phyloP scores from a whole-genome alignment of 1,140 invertebrate genomes.

The Magallana ariakensis region DNA sequence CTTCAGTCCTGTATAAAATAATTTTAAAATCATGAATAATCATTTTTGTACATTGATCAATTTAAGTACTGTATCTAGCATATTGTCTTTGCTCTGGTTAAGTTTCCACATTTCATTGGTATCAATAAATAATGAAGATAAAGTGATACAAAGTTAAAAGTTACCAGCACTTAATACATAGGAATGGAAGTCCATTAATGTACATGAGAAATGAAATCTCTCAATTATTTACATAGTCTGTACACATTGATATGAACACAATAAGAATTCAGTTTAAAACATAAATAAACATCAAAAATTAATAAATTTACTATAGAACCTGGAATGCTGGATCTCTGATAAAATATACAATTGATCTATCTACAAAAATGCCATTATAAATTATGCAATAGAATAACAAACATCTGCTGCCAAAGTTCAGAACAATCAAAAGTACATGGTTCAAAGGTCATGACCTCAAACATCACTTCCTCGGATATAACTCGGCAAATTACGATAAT shows the following conservation, averaged over 20 bases:
- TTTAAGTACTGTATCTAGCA: no score
- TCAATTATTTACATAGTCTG: neutral
- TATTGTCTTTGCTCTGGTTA: no score
- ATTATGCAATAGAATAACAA: conserved; percentile 9
- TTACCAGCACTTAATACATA: neutral
- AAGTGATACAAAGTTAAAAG: neutral
- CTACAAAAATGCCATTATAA: conserved; percentile 34
- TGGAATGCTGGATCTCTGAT: conserved; percentile 5
- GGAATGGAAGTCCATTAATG: neutral
- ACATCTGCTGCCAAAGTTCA: conserved; percentile 5
- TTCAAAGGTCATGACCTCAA: conserved; percentile 42
- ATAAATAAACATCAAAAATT: conserved; percentile 17
- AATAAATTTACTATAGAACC: neutral
- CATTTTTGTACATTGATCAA: no score
- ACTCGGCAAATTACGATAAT: conserved; percentile 59
- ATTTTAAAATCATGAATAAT: no score
- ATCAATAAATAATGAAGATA: neutral
- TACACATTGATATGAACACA: conserved; percentile 14
- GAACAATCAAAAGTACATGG: neutral
- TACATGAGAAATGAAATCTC: neutral
- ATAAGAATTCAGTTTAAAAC: neutral
- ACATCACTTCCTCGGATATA: conserved; percentile 73
- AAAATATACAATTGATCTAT: neutral
- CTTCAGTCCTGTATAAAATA: no score
- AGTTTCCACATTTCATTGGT: neutral